phyloP scores from a whole-genome alignment of 1,140 invertebrate genomes.

The Pogonomyrmex barbatus region DNA sequence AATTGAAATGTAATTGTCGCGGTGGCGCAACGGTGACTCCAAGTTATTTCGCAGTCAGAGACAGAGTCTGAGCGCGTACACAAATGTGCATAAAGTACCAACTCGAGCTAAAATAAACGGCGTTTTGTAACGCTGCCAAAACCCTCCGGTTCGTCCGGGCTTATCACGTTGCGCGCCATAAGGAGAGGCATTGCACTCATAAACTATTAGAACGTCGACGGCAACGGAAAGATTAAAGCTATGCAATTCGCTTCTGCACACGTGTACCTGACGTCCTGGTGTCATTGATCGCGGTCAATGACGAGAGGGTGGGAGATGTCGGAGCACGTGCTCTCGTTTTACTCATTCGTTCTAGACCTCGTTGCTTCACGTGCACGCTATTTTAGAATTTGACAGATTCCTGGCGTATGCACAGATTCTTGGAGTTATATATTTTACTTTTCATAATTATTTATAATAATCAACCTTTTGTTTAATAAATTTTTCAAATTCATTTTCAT shows the following conservation, averaged over 20 bases:
- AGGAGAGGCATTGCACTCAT: conserved; percentile 42
- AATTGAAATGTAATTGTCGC: conserved; percentile 41
- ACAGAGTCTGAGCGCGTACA: conserved; percentile 18
- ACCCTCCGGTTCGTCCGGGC: conserved; percentile 31
- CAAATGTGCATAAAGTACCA: conserved; percentile 51
- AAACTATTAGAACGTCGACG: conserved; percentile 41
- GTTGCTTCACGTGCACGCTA: neutral
- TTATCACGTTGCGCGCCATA: conserved; percentile 34
- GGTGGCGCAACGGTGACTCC: conserved; percentile 22
- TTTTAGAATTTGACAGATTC: neutral
- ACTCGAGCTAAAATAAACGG: conserved; percentile 60
- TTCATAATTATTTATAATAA: neutral
- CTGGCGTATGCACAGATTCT: neutral
- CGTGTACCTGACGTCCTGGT: conserved; percentile 49
- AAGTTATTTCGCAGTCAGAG: conserved; percentile 32
- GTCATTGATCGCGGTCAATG: conserved; percentile 60
- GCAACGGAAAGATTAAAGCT: conserved; percentile 48
- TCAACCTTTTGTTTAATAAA: neutral
- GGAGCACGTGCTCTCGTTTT: conserved; percentile 35
- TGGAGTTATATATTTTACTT: neutral
- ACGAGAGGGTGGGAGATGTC: conserved; percentile 7
- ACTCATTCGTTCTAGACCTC: conserved; percentile 2
- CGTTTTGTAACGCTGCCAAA: conserved; percentile 58
- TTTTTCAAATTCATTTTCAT: neutral
- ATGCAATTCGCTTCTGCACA: conserved; percentile 38